Base-by-base conservation (phyloP, 2,113 vertebrate genomes). In the Stegastes partitus region DNA sequence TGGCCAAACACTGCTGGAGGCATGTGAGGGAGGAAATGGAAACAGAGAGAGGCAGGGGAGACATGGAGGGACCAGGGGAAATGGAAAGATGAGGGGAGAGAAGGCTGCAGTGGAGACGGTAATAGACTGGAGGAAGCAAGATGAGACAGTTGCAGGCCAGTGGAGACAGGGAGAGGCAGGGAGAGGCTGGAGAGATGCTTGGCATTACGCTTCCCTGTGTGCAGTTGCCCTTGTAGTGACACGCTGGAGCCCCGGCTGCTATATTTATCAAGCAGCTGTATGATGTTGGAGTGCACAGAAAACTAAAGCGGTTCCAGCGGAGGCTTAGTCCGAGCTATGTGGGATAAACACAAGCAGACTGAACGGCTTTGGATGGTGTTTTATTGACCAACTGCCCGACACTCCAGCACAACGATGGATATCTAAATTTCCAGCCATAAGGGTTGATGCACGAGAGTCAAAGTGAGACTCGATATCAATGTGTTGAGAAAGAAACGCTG, bases 201-300 rank as follows among this genome's bases (percentile, higher is more conserved):
- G 68, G 79, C 66, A 88, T 83, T 68, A 44, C 64, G 53, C 58
- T 71, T 56, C 31, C 50, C 63, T 45, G 74, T 79, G 71, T 80
- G 71, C 65, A 69, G 61, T 70, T 74, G 71, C 54, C 77, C 64
- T 66, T 31, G 50, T 21, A 71, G 22, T 61, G 61, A 82, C 70
- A 74, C 72, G 22, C 3, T 42, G 74, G 50, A 83, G 57, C 55
- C 44, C 0, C 9, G 15, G 21, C 39, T 18, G 54, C 78, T 89
- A 82, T 79, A 83, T 89, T 85, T 85, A 89, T 75, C 74, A 61
- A 62, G 65, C 84, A 83, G 89, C 76, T 68, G 61, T 61, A 54
- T 76, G 47, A 68, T 81, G 74, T 21, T 53, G 66, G 57, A 68
- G 37, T 5, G 47, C 54, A 25, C 28, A 19, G 58, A 50, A 39